Evolutionary conservation across 1,140 invertebrate species (phyloP).

Genomic region (Pomacea maculata): DNA sequence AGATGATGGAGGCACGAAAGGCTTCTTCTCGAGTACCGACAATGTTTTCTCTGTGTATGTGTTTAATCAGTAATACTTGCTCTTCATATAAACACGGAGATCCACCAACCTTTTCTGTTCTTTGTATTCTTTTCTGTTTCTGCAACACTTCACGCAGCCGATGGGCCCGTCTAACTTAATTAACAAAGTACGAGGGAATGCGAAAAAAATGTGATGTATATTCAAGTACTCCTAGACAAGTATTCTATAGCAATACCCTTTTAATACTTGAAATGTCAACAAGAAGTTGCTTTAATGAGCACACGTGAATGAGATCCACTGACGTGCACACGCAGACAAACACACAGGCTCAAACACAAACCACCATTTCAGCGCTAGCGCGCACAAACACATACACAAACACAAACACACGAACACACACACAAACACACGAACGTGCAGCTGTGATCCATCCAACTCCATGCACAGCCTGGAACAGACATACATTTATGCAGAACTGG

Average conservation of each 20-base stretch:
- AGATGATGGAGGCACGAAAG: too few species aligned
- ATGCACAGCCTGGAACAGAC: background rate
- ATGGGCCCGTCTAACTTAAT: background rate
- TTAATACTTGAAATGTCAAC: background rate
- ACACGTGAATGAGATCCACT: background rate
- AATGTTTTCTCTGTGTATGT: too few species aligned
- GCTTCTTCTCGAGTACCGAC: too few species aligned
- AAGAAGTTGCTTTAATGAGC: background rate
- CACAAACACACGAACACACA: slow-evolving; percentile 13
- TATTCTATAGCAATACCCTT: background rate
- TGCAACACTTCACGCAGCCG: background rate
- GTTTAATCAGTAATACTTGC: too few species aligned
- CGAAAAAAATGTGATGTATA: background rate
- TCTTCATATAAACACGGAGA: too few species aligned
- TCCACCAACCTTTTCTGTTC: background rate
- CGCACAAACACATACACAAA: slow-evolving; percentile 1
- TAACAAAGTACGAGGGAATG: background rate
- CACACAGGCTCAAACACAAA: slow-evolving; percentile 11
- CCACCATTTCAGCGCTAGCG: slow-evolving; percentile 5
- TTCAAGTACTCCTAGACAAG: background rate
- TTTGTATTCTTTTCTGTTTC: background rate
- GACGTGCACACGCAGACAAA: slow-evolving; percentile 4
- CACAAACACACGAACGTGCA: slow-evolving; percentile 1
- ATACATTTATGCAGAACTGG: background rate
- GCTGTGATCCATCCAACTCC: background rate